These are phyloP conservation scores for Indri indri DNA, from an alignment of 2,113 vertebrate species.

Conservation along the genomic window DNA sequence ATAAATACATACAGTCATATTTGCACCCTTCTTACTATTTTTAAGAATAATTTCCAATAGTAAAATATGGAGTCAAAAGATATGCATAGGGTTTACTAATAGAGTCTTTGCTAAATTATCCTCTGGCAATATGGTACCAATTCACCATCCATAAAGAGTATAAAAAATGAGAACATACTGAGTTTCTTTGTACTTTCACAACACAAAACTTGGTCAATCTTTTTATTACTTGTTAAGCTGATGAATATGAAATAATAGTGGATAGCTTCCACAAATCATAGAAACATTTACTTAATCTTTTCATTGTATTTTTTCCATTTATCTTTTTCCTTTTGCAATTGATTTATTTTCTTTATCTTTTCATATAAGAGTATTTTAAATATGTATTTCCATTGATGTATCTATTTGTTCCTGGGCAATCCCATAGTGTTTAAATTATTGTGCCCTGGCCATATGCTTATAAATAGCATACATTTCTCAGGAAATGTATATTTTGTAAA, in stretches of 20 bases:
- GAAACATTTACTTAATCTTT: neutral
- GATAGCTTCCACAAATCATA: neutral
- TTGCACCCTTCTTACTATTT: neutral
- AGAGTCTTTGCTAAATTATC: neutral
- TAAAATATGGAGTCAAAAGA: neutral
- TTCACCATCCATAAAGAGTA: neutral
- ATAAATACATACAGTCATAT: neutral
- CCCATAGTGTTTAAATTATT: neutral
- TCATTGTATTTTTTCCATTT: neutral
- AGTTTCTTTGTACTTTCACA: neutral
- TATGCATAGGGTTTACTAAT: neutral
- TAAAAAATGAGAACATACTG: neutral
- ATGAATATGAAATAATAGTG: neutral
- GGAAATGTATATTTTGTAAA: neutral
- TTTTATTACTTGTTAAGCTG: neutral
- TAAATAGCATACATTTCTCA: neutral
- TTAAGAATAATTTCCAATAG: neutral
- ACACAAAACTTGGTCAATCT: neutral
- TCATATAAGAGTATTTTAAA: neutral
- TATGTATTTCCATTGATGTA: neutral
- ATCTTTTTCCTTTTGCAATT: neutral
- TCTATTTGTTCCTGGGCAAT: neutral
- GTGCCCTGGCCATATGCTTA: neutral
- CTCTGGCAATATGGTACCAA: neutral
- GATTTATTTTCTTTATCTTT: neutral